Evolutionary conservation across 2,888 invertebrate species (phyloP).

Genomic region (Unio delphinus): DNA sequence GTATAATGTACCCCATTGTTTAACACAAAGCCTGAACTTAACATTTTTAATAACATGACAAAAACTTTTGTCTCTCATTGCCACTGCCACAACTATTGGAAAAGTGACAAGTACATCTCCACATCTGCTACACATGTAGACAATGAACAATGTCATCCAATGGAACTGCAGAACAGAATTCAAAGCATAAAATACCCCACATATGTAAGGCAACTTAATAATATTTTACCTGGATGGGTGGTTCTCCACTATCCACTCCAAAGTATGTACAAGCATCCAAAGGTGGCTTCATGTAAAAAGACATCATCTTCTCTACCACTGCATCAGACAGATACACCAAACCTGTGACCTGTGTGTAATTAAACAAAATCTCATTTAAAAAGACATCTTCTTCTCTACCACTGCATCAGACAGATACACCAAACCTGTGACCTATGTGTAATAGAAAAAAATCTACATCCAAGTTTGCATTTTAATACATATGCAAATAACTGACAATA

Average conservation of each 20-base stretch:
- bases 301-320: constrained; percentile 70
- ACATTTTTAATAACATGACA: no score
- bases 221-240: constrained; percentile 70
- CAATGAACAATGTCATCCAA: background rate
- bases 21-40: no score
- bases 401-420: constrained; percentile 71
- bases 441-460: background rate
- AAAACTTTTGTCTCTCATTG: no score
- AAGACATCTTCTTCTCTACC: constrained; percentile 70
- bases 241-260: constrained; percentile 73
- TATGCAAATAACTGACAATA: no score
- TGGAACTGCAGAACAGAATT: background rate
- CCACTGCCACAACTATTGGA: no score
- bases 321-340: constrained; percentile 71
- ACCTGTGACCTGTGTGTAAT: constrained; percentile 66
- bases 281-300: constrained; percentile 71
- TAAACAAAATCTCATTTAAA: no score
- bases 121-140: background rate
- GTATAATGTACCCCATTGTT: no score
- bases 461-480: no score
- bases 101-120: no score
- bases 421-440: constrained; percentile 69
- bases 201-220: background rate
- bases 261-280: constrained; percentile 74
- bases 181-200: no score